Percentiles rank a stretch among this genome's conserved stretches.
phyloP scores from a whole-genome alignment of 2,113 vertebrate species.

The Piaya cayana region DNA sequence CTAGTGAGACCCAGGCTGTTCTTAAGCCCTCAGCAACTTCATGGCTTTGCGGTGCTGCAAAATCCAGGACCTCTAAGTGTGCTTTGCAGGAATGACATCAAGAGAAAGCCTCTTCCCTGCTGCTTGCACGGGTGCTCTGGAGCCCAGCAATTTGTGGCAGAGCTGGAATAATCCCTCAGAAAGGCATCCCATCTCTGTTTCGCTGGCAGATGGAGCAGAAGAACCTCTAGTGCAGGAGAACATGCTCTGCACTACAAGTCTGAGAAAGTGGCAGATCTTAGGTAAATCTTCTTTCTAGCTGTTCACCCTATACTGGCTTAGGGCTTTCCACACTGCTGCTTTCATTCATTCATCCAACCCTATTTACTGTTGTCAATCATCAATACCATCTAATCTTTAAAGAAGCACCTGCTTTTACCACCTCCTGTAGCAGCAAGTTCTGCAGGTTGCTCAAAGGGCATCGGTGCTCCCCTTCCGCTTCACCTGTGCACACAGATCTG shows the following conservation, averaged over 20 bases:
- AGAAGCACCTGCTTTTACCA: not conserved
- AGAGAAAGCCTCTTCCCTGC: not conserved
- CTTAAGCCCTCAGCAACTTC: not conserved
- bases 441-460: not conserved
- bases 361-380: not conserved
- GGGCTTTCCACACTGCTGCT: not conserved
- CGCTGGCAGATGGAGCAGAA: not conserved
- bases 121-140: not conserved
- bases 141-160: not conserved
- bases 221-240: not conserved
- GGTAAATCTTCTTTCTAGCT: conserved; percentile 18
- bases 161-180: not conserved
- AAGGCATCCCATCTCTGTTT: not conserved
- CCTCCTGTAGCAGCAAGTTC: not conserved
- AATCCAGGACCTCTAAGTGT: not conserved
- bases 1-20: not conserved
- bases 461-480: not conserved
- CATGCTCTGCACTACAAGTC: fast-evolving
- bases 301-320: not conserved
- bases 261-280: conserved; percentile 25
- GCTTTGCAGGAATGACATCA: not conserved
- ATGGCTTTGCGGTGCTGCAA: not conserved
- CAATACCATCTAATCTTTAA: not conserved
- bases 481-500: not conserved
- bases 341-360: not conserved